Evolutionary conservation across 2,797 vertebrate genomes (phyloP), one percentile per base, ranked within the genome.

Genomic region (Vultur gryphus): DNA sequence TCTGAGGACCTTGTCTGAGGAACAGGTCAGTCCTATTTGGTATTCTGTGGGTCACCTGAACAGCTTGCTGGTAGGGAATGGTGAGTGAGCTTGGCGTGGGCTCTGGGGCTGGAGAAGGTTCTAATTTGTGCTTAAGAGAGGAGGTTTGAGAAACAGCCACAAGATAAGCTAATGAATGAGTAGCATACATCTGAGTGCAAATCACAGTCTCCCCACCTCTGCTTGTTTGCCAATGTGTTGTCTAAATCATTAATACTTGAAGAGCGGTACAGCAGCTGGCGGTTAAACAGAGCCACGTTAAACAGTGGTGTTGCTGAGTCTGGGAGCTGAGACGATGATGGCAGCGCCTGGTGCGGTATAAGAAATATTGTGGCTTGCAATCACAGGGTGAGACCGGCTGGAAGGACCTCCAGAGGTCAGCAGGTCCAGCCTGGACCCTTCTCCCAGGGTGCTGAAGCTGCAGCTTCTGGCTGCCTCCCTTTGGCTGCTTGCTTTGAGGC

Each of bases 171-270:
- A 1, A 58, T 37, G 52, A 89, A 62, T 8, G 65, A 79, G n/a
- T 7, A 51, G 70, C 57, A 16, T 17, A 35, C 21, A 0, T 79
- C 66, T 57, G 57, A 95, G 72, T 17, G 65, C 85, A 81, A 78
- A 91, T 93, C 89, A 55, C 70, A 78, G 87, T 55, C 75, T 89
- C 48, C 59, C 52, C 61, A 25, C 28, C 61, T 35, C 96, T 85
- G 62, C 59, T 72, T 54, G 79, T 48, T n/a, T 87, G 84, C 91
- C 87, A 86, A 0, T 3, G 61, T 83, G 87, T 65, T 93, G 82
- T 85, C 54, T 93, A 49, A 76, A 33, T 59, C 91, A 87, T 95
- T 41, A 96, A 92, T 94, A 55, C 51, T 95, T 93, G 31, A 91
- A 90, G 84, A 89, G 84, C 1, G 3, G 59, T 55, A 31, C 82